Percentiles rank a stretch among this genome's conserved stretches.
Conservation (phyloP, 2,113 vertebrate genomes). For the Ciconia stormi region DNA sequence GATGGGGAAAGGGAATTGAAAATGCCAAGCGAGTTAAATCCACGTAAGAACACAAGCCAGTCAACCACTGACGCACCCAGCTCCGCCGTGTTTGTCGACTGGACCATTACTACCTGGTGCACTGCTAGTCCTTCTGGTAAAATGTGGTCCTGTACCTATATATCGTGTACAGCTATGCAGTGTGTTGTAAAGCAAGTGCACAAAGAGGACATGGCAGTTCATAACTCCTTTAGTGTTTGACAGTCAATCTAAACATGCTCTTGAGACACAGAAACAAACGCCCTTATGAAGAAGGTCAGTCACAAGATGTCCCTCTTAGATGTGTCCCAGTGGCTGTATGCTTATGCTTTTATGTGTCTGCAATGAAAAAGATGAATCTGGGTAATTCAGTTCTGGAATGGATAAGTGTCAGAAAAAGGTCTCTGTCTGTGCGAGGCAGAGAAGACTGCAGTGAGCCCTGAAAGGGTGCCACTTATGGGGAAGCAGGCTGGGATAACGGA, state of each 20-base stretch:
- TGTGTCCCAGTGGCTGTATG: not conserved
- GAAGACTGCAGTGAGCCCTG: not conserved
- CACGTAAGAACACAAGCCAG: not conserved
- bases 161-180: not conserved
- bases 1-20: not conserved
- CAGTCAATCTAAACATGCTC: not conserved
- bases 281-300: not conserved
- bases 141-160: not conserved
- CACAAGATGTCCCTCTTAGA: not conserved
- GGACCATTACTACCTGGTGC: accelerated
- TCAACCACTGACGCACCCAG: accelerated
- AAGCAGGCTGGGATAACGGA: not conserved
- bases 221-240: not conserved
- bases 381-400: not conserved
- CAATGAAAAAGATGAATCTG: not conserved
- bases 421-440: not conserved
- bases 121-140: not conserved
- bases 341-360: not conserved
- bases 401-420: not conserved
- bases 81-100: accelerated
- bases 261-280: not conserved
- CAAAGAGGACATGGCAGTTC: not conserved
- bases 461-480: too few species aligned
- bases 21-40: not conserved
- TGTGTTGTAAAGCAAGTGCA: not conserved